These are phyloP conservation scores for Dicycla oo DNA, from an alignment of 2,888 invertebrate species.

Conservation along the genomic window DNA sequence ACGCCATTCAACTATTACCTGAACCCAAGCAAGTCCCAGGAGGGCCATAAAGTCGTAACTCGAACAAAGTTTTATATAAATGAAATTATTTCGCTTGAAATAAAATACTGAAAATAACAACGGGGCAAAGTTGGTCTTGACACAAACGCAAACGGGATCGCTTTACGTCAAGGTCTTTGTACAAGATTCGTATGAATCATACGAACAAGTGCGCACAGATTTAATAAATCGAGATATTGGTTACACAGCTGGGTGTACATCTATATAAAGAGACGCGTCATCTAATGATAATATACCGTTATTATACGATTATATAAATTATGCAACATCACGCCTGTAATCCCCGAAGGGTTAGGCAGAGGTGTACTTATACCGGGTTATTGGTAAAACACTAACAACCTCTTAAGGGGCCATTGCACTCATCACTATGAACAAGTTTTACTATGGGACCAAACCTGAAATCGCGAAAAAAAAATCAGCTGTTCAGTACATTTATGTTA, in stretches of 20 bases:
- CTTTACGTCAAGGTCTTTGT: constrained; percentile 42
- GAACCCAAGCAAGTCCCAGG: constrained; percentile 18
- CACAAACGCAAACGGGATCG: constrained; percentile 18
- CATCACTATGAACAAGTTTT: too few relatives aligned
- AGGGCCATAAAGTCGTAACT: constrained; percentile 26
- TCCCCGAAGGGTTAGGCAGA: background rate
- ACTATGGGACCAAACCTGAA: too few relatives aligned
- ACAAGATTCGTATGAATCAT: constrained; percentile 44
- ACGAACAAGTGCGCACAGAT: constrained; percentile 52
- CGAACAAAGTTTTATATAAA: constrained; percentile 46
- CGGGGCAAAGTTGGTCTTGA: constrained; percentile 25
- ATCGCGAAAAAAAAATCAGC: too few relatives aligned
- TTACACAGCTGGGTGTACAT: constrained; percentile 18
- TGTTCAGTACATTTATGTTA: too few relatives aligned
- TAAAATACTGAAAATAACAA: constrained; percentile 34
- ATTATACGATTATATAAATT: too few relatives aligned
- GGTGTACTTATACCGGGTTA: too few relatives aligned
- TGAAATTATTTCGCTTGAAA: constrained; percentile 55
- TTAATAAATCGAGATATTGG: constrained; percentile 52
- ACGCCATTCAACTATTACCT: constrained; percentile 25
- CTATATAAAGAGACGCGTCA: constrained; percentile 13
- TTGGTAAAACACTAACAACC: too few relatives aligned
- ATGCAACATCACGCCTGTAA: background rate
- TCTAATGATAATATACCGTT: background rate
- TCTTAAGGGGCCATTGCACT: too few relatives aligned